Evolutionary conservation across 2,113 vertebrate genomes (phyloP).

Genomic region (Ameiurus melas): DNA sequence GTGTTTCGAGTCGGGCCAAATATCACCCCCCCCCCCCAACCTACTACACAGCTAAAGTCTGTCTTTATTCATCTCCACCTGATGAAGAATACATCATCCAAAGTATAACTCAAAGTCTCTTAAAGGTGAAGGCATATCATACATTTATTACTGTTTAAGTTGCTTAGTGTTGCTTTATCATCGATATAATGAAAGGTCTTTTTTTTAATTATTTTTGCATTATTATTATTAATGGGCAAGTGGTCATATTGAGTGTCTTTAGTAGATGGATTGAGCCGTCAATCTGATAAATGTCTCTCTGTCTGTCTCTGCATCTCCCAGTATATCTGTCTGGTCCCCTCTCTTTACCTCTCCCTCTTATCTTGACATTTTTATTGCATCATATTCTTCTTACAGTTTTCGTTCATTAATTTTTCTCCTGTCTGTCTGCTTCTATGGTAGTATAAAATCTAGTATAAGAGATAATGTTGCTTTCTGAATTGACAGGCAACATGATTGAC

Average conservation of each 20-base stretch:
- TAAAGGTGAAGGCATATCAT: background rate
- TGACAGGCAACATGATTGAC: background rate
- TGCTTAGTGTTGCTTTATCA: background rate
- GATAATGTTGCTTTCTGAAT: background rate
- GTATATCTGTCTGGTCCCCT: background rate
- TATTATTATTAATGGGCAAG: background rate
- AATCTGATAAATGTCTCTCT: conserved; percentile 15
- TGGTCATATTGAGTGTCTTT: background rate
- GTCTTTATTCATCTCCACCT: background rate
- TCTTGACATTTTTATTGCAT: background rate
- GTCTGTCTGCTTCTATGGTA: background rate
- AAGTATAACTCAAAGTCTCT: background rate
- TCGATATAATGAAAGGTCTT: background rate
- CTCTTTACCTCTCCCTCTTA: background rate
- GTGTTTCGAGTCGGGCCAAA: background rate
- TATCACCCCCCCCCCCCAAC: too few relatives aligned
- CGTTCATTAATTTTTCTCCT: too few relatives aligned
- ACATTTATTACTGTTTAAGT: background rate
- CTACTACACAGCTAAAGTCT: background rate
- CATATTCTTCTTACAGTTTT: background rate
- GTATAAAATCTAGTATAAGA: too few relatives aligned
- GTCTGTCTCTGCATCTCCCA: background rate
- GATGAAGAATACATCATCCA: background rate
- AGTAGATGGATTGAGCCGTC: background rate
- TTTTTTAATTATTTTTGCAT: background rate